These are phyloP conservation scores for Tromatobia lineatoria DNA, from an alignment of 2,888 invertebrate species.

Conservation along the genomic window DNA sequence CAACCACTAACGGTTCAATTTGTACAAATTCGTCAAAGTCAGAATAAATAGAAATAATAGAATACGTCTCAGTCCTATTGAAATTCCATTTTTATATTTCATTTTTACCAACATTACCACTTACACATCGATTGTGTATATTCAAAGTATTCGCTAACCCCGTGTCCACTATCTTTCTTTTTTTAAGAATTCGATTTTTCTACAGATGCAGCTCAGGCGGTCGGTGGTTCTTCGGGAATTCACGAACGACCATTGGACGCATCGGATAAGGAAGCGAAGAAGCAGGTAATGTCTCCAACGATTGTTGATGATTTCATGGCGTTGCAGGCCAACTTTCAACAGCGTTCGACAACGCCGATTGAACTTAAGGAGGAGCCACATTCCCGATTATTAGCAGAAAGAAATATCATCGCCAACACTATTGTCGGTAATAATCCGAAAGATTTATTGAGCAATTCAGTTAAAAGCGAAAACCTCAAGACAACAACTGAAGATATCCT, in stretches of 20 bases:
- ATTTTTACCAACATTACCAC: background rate
- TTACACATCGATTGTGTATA: background rate
- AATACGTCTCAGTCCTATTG: too few species aligned
- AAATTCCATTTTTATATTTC: too few species aligned
- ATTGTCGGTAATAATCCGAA: conserved; percentile 75
- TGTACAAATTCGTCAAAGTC: too few species aligned
- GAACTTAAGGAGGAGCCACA: conserved; percentile 69
- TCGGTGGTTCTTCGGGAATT: conserved; percentile 76
- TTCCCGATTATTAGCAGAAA: conserved; percentile 70
- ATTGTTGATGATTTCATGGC: conserved; percentile 80
- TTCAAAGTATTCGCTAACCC: background rate
- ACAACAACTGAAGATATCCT: background rate
- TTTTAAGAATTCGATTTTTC: conserved; percentile 29
- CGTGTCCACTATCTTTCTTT: background rate
- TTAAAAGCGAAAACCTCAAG: conserved; percentile 60
- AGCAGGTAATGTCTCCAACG: conserved; percentile 83
- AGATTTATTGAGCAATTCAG: conserved; percentile 76
- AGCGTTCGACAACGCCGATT: conserved; percentile 78
- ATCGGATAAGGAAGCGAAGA: conserved; percentile 80
- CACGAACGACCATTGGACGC: conserved; percentile 77
- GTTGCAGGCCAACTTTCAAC: conserved; percentile 83
- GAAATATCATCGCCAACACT: conserved; percentile 69
- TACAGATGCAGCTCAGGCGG: conserved; percentile 78
- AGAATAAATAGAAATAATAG: too few species aligned
- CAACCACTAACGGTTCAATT: too few species aligned